Conservation (phyloP, 2,113 vertebrate genomes). For the Apaloderma vittatum region DNA sequence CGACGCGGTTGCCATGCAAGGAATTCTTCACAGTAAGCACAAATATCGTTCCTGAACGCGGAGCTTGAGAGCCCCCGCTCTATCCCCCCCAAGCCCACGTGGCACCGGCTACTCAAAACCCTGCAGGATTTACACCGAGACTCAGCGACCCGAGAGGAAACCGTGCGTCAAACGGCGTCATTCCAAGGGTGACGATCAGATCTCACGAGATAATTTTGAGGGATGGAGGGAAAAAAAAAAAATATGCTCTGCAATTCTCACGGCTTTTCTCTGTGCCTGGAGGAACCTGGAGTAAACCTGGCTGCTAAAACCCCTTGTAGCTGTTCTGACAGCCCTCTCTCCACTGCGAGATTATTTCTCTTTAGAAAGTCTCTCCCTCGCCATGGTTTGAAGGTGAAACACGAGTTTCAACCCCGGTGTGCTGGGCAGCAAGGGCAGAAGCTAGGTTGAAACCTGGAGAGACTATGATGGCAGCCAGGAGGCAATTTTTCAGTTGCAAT, state of each 20-base stretch:
- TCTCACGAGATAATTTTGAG: not conserved
- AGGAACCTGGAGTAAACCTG: not conserved
- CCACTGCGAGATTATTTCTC: not conserved
- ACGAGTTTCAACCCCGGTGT: not conserved
- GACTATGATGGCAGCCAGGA: not conserved
- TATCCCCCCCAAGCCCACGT: accelerated
- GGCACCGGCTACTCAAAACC: not conserved
- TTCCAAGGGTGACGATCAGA: not conserved
- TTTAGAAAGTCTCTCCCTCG: not conserved
- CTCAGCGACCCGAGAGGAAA: not conserved
- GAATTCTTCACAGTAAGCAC: not conserved
- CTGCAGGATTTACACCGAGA: not conserved
- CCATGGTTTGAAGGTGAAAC: not conserved
- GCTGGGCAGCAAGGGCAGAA: not conserved
- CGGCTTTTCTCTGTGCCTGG: not conserved
- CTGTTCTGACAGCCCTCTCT: not conserved
- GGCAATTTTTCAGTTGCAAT: not conserved
- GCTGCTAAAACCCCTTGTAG: not conserved
- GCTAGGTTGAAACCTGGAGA: not conserved
- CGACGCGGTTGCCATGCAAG: not conserved
- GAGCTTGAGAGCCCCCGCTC: not conserved
- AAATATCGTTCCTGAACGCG: not conserved
- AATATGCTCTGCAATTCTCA: not conserved
- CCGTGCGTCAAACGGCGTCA: not conserved
- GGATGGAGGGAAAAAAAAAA: not conserved